Evolutionary conservation across 2,888 invertebrate species (phyloP).

Genomic region (Sceliomorpha sp.): DNA sequence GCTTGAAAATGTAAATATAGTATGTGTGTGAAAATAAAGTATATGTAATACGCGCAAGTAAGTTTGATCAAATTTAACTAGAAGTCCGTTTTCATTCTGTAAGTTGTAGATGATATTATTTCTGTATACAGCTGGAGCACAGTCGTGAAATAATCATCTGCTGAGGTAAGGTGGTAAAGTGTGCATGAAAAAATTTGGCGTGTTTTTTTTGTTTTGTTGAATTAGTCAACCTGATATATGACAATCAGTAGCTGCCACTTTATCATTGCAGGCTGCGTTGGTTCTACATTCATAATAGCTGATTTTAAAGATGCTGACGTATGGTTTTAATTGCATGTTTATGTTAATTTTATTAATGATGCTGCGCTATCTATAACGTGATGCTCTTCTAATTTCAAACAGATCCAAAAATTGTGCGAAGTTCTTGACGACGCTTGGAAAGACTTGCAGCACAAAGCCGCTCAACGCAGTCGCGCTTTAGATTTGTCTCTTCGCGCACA

Average conservation of each 20-base stretch:
- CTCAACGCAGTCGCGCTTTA: conserved; percentile 87
- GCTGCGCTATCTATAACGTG: no score
- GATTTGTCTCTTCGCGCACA: conserved; percentile 94
- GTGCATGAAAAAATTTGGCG: conserved; percentile 21
- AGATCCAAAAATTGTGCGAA: conserved; percentile 89
- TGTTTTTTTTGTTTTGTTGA: conserved; percentile 5
- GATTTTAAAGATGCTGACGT: neutral
- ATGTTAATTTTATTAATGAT: neutral
- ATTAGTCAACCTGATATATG: neutral
- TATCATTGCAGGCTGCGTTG: conserved; percentile 6
- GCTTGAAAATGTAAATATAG: no score
- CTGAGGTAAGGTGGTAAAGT: conserved; percentile 67
- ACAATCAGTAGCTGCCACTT: conserved; percentile 4
- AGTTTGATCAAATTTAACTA: no score
- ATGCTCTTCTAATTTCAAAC: no score
- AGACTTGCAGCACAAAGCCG: conserved; percentile 86
- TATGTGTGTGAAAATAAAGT: no score
- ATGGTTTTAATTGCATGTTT: conserved; percentile 13
- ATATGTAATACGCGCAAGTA: no score
- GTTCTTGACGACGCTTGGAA: conserved; percentile 88
- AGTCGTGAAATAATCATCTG: conserved; percentile 62
- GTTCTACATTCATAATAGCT: neutral
- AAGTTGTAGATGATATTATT: conserved; percentile 34
- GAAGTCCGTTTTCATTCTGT: conserved; percentile 5
- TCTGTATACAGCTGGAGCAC: conserved; percentile 75